phyloP scores from a whole-genome alignment of 2,113 vertebrate genomes.

The Cebidichthys violaceus region DNA sequence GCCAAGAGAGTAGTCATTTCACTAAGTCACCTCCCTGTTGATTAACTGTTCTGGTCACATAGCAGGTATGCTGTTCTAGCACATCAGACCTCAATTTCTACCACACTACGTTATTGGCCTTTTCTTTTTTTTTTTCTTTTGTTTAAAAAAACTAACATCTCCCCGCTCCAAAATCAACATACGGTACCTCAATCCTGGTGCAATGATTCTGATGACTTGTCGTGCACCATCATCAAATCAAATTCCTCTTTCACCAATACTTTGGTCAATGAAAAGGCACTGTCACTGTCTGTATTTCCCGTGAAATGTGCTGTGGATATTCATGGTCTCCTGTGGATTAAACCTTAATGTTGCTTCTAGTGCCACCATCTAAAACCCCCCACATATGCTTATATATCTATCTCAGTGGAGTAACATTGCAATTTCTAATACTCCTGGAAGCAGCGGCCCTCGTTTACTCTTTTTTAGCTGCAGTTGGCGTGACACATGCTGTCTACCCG shows the following conservation, averaged over 20 bases:
- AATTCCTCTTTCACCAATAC: not conserved
- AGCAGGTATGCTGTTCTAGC: not conserved
- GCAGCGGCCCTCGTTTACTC: no score
- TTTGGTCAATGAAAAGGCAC: not conserved
- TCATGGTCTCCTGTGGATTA: not conserved
- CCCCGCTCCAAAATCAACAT: not conserved
- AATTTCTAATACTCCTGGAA: not conserved
- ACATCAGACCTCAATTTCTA: no score
- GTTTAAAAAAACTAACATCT: not conserved
- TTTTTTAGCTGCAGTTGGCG: no score
- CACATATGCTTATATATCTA: not conserved
- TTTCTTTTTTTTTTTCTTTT: not conserved
- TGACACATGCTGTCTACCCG: no score
- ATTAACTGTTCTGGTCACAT: slow-evolving; percentile 31
- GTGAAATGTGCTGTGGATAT: not conserved
- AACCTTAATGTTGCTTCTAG: not conserved
- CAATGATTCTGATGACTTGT: not conserved
- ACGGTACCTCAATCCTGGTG: not conserved
- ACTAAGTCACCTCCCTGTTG: not conserved
- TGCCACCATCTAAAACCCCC: not conserved
- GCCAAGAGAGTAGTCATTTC: slow-evolving; percentile 24
- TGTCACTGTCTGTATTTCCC: no score
- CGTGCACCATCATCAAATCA: not conserved
- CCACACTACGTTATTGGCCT: not conserved
- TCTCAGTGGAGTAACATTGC: not conserved